Base-by-base conservation (phyloP, 2,888 invertebrate species). In the Chaitophorus viminalis region DNA sequence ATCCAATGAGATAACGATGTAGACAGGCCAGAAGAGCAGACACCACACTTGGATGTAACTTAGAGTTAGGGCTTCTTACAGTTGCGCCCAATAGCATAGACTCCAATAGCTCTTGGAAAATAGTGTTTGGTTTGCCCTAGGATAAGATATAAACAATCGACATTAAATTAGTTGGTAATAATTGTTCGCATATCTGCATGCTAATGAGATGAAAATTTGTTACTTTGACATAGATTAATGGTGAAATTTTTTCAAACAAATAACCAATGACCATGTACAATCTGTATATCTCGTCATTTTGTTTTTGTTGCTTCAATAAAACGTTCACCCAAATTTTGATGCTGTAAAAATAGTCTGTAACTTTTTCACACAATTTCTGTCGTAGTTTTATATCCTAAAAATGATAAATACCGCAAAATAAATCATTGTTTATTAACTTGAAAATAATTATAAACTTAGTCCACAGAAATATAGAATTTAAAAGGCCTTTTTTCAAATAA, bases 1-100 rank as follows among this genome's bases (percentile, higher is more conserved):
- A 91, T 0, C 93, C 93, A 89, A 92, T 92, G 70, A 93, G 91
- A 89, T 93, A 92, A 36, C 93, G 91, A 36, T 93, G 92, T 91
- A 93, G 93, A 25, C 93, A 92, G 90, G 92, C 92, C 89, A 92
- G 92, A 29, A 94, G 91, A 0, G 93, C 91, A 89, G 91, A 92
- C 1, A 93, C 90, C 11, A 93, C 90, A 85, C 91, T 92, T 0
- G 91, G 90, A 88, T 92, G 92, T 0, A 91, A 83, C 74, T 91
- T 90, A 88, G 92, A 92, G 0, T 93, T 93, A 88, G 92, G 90
- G 83, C 89, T 92, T 90, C 93, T 91, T 88, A 93, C 90, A 75
- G 92, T 91, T 0, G 91, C 91, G 25, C 93, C 93, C 60, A 94
- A 90, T n/a, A 94, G 90, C 82, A 93, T 91, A 0, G 92, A 91